Evolutionary conservation across 2,113 vertebrate genomes (phyloP).

Genomic region (Lagopus leucura): DNA sequence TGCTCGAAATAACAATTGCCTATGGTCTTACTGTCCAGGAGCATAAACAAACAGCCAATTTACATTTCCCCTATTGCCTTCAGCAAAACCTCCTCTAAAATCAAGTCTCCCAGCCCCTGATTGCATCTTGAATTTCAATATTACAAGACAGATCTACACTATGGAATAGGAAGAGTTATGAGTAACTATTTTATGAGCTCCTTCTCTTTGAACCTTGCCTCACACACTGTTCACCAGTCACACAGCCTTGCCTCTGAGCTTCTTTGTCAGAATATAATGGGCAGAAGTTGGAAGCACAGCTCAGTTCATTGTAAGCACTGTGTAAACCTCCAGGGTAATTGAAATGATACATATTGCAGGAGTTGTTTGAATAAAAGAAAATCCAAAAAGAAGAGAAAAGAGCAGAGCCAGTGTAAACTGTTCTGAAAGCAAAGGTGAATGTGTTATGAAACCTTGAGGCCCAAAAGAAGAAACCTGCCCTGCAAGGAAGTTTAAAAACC

Average conservation of each 20-base stretch:
- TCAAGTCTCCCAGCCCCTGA: neutral
- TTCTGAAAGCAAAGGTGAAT: constrained; percentile 4
- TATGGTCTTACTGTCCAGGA: constrained; percentile 20
- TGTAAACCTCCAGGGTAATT: constrained; percentile 57
- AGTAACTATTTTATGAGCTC: constrained; percentile 37
- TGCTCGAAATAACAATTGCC: neutral
- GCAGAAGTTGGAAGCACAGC: constrained; percentile 33
- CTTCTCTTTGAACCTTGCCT: constrained; percentile 53
- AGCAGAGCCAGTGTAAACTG: constrained; percentile 3
- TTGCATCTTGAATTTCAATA: constrained; percentile 40
- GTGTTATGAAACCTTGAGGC: constrained; percentile 11
- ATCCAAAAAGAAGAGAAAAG: constrained; percentile 35
- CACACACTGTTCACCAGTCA: constrained; percentile 45
- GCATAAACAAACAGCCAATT: constrained; percentile 23
- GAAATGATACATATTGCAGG: constrained; percentile 59
- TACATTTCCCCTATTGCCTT: constrained; percentile 22
- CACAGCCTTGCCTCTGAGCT: constrained; percentile 32
- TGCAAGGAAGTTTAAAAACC: neutral
- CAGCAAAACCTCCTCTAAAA: constrained; percentile 1
- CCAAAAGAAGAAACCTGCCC: neutral
- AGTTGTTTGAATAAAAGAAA: constrained; percentile 51
- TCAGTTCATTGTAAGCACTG: constrained; percentile 38
- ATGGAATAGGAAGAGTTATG: neutral
- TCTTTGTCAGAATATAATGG: constrained; percentile 56
- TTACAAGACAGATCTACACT: neutral